Evolutionary conservation across 2,113 vertebrate genomes (phyloP).

Genomic region (Aegypius monachus): DNA sequence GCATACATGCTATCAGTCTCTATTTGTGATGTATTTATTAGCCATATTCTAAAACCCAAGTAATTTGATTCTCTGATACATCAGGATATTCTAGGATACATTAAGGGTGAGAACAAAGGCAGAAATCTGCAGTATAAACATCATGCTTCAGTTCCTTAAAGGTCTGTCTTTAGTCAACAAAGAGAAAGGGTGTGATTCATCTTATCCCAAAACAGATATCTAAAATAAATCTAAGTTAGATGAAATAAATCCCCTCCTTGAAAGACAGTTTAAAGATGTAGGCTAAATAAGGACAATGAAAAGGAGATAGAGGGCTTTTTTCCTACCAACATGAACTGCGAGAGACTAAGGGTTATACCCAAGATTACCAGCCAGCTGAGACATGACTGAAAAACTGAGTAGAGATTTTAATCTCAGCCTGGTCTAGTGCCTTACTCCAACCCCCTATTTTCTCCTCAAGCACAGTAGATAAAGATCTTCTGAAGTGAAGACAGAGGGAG

Average conservation of each 20-base stretch:
- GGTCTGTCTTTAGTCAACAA: background rate
- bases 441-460: background rate
- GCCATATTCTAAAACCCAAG: background rate
- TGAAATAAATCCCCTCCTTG: background rate
- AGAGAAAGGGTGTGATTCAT: background rate
- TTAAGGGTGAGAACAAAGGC: background rate
- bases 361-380: background rate
- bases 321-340: background rate
- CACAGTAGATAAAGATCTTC: background rate
- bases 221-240: background rate
- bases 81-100: background rate
- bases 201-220: background rate
- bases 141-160: background rate
- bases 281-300: background rate
- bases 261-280: background rate
- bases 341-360: background rate
- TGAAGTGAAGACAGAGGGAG: background rate
- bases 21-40: background rate
- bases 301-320: background rate
- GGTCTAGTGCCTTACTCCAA: background rate
- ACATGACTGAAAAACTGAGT: background rate
- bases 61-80: background rate
- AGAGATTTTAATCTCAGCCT: background rate
- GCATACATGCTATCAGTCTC: too few species aligned
- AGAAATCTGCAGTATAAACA: background rate